Conservation (phyloP, 2,888 invertebrate species). For the Odontomyia ornata region DNA sequence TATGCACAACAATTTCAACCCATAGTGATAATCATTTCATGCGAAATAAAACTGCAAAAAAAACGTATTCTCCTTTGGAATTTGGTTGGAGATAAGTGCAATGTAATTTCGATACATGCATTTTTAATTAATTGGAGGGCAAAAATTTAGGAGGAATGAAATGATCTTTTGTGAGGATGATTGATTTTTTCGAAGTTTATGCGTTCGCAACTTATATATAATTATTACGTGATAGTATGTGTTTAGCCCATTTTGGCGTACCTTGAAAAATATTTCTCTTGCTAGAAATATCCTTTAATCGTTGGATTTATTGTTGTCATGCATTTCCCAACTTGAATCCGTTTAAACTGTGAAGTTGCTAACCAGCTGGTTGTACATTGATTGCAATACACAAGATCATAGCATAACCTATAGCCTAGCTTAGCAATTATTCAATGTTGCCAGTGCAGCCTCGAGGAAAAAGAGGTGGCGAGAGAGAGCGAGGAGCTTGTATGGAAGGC, state of each 20-base stretch:
- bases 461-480: neutral
- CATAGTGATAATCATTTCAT: neutral
- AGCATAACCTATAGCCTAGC: neutral
- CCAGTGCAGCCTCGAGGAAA: neutral
- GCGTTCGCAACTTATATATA: too few relatives aligned
- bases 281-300: conserved; percentile 28
- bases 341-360: neutral
- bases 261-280: too few relatives aligned
- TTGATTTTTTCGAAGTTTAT: too few relatives aligned
- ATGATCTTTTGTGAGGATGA: too few relatives aligned
- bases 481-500: conserved; percentile 35
- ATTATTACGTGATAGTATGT: too few relatives aligned
- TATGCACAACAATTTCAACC: neutral
- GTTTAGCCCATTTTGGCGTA: too few relatives aligned
- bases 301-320: neutral
- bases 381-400: neutral
- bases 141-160: too few relatives aligned
- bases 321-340: neutral
- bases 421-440: neutral
- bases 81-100: too few relatives aligned
- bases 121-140: too few relatives aligned
- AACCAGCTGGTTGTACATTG: neutral
- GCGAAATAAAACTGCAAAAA: conserved; percentile 1
- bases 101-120: too few relatives aligned
- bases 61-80: neutral